These are phyloP conservation scores for Euphydryas editha DNA, from an alignment of 2,888 invertebrate genomes.

Conservation along the genomic window DNA sequence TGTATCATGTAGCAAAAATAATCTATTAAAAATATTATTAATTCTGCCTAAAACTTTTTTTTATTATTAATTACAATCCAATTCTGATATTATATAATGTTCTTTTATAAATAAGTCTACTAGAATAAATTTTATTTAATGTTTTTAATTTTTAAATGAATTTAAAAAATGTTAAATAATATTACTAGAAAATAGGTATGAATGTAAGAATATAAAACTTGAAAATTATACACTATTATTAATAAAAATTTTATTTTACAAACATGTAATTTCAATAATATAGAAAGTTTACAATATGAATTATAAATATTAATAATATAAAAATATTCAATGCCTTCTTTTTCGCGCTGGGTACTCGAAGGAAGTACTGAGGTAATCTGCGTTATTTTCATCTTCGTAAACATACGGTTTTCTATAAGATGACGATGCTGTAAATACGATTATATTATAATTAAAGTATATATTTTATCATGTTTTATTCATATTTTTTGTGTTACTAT, in stretches of 20 bases:
- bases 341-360: slow-evolving; percentile 57
- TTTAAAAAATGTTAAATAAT: too few relatives aligned
- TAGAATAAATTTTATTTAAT: too few relatives aligned
- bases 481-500: too few relatives aligned
- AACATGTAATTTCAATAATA: neutral
- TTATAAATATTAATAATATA: neutral
- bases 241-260: too few relatives aligned
- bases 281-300: neutral
- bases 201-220: too few relatives aligned
- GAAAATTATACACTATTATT: too few relatives aligned
- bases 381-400: slow-evolving; percentile 49
- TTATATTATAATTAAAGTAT: neutral
- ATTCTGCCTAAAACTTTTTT: neutral
- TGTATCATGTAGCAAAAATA: neutral
- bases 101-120: too few relatives aligned
- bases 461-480: too few relatives aligned
- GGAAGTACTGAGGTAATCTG: slow-evolving; percentile 56
- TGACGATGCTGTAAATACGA: slow-evolving; percentile 46
- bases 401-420: slow-evolving; percentile 50
- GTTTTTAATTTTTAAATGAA: too few relatives aligned
- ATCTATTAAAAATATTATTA: neutral
- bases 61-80: neutral
- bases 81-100: neutral
- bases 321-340: slow-evolving; percentile 35
- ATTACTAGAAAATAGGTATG: too few relatives aligned